These are phyloP conservation scores for Branchinecta sandiegonensis DNA, from an alignment of 2,888 invertebrate species.

Conservation along the genomic window DNA sequence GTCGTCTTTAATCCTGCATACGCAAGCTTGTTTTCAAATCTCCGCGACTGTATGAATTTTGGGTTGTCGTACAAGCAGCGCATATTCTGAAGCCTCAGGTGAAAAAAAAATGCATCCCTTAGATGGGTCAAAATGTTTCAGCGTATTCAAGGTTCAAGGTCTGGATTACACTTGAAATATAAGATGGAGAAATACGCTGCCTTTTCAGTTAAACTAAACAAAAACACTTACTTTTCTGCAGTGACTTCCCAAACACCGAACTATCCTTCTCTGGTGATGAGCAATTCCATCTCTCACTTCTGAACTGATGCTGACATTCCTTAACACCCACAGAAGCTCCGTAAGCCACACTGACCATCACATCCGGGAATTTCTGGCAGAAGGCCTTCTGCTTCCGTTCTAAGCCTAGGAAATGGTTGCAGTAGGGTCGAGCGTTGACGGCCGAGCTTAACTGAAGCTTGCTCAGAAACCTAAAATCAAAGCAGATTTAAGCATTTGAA, in stretches of 20 bases:
- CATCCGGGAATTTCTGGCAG: slow-evolving; percentile 48
- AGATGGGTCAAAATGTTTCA: too few species aligned
- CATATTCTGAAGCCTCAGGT: too few species aligned
- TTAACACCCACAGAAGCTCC: slow-evolving; percentile 66
- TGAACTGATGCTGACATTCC: slow-evolving; percentile 72
- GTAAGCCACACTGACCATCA: slow-evolving; percentile 68
- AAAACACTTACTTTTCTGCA: slow-evolving; percentile 33
- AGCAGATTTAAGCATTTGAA: background rate
- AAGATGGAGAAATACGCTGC: too few species aligned
- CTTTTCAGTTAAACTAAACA: background rate
- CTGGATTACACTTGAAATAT: too few species aligned
- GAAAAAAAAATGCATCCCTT: too few species aligned
- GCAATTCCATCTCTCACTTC: slow-evolving; percentile 76
- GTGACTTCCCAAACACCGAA: slow-evolving; percentile 36
- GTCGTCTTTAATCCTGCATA: too few species aligned
- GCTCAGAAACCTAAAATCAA: slow-evolving; percentile 32
- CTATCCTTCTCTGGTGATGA: slow-evolving; percentile 61
- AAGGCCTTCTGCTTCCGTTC: slow-evolving; percentile 34
- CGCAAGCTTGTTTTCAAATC: too few species aligned
- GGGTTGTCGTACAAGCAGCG: too few species aligned
- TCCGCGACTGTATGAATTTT: too few species aligned
- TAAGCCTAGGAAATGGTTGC: slow-evolving; percentile 36
- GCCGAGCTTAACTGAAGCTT: slow-evolving; percentile 33
- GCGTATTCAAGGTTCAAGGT: too few species aligned
- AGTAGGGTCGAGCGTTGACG: slow-evolving; percentile 30